phyloP scores from a whole-genome alignment of 2,113 vertebrate species.

The Cyanoderma ruficeps region DNA sequence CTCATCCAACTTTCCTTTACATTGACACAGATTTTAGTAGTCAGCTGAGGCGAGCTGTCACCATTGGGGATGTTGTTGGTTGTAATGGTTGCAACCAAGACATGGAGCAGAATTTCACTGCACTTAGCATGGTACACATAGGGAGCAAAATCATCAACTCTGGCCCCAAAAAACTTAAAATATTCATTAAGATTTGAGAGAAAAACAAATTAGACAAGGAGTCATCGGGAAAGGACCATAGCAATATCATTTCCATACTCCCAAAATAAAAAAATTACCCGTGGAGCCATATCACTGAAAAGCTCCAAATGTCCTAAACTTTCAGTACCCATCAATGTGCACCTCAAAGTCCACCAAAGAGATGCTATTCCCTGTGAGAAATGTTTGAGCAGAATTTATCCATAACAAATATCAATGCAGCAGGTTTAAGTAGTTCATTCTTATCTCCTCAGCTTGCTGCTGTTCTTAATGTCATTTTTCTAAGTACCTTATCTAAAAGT shows the following conservation, averaged over 20 bases:
- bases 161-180: neutral
- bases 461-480: neutral
- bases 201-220: neutral
- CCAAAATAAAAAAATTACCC: neutral
- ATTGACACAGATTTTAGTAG: neutral
- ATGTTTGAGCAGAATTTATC: neutral
- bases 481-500: neutral
- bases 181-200: neutral
- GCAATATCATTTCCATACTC: neutral
- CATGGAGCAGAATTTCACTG: neutral
- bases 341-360: neutral
- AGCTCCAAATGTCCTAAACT: neutral
- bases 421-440: neutral
- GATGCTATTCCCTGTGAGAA: neutral
- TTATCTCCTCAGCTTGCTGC: neutral
- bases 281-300: neutral
- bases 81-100: neutral
- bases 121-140: neutral
- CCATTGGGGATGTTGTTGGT: neutral
- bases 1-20: neutral
- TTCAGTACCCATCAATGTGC: neutral
- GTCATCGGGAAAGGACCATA: neutral
- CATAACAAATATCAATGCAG: neutral
- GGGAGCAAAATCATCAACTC: neutral
- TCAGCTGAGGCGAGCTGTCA: neutral